Conservation (phyloP, 2,888 invertebrate genomes). For the Cordilura impudica region DNA sequence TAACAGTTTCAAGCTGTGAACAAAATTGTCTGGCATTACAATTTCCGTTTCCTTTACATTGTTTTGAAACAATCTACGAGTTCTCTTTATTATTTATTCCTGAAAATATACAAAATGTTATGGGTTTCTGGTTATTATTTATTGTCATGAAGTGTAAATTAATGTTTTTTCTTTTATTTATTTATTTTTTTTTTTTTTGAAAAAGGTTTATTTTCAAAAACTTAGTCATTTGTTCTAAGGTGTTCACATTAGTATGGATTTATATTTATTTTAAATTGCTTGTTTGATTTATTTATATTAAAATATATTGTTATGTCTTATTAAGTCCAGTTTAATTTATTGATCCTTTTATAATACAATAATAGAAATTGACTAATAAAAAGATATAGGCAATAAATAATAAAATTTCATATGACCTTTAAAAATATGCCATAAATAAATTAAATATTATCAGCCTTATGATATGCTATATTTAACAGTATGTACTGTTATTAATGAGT, state of each 20-base stretch:
- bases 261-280: constrained; percentile 1
- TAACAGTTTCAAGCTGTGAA: constrained; percentile 1
- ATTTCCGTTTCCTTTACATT: constrained; percentile 22
- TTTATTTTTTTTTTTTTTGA: not conserved
- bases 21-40: not conserved
- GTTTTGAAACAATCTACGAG: not conserved
- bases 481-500: no score
- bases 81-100: not conserved
- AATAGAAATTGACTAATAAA: no score
- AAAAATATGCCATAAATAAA: constrained; percentile 6
- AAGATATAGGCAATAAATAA: not conserved
- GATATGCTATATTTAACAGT: constrained; percentile 10
- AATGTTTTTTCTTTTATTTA: not conserved
- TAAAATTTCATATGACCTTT: not conserved
- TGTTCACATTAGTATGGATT: not conserved
- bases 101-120: not conserved
- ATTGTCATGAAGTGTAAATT: constrained; percentile 23
- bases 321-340: no score
- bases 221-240: not conserved
- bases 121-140: constrained; percentile 3
- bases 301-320: no score
- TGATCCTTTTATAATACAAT: no score
- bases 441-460: not conserved
- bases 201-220: no score
- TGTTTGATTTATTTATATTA: no score